A percentile compares a stretch with the other conserved stretches of the same genome.
Evolutionary conservation across 1,140 invertebrate species (phyloP).

Genomic region (Centruroides sculpturatus): DNA sequence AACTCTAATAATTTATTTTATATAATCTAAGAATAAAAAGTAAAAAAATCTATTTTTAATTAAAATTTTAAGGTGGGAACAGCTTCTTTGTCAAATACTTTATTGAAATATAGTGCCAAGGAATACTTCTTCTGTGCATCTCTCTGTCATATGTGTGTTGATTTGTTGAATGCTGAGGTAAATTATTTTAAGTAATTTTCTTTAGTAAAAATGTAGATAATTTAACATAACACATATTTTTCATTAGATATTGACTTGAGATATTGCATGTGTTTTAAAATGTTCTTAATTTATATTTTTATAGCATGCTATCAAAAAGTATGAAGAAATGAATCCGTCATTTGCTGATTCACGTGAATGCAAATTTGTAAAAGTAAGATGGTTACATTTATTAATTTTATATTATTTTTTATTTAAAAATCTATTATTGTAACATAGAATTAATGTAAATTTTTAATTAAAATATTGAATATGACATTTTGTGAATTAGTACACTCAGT

Average conservation of each 20-base stretch:
- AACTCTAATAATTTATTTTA: too few species aligned
- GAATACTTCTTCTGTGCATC: constrained; percentile 97
- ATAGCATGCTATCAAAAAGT: constrained; percentile 77
- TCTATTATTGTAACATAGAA: too few species aligned
- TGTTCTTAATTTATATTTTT: background rate
- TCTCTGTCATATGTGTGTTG: constrained; percentile 84
- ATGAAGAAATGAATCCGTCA: constrained; percentile 83
- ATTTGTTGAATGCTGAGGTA: constrained; percentile 71
- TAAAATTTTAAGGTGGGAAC: constrained; percentile 55
- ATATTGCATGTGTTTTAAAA: too few species aligned
- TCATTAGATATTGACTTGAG: too few species aligned
- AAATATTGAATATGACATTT: too few species aligned
- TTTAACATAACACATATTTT: too few species aligned
- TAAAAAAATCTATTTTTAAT: background rate
- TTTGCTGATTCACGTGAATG: constrained; percentile 85
- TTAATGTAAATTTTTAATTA: too few species aligned
- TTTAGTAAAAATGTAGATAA: background rate
- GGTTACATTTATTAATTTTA: too few species aligned
- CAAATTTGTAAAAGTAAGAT: constrained; percentile 73
- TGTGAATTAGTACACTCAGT: too few species aligned
- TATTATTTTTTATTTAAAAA: too few species aligned
- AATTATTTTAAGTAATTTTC: background rate
- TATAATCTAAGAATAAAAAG: background rate
- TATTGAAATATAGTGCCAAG: constrained; percentile 97
- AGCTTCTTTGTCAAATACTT: constrained; percentile 78